These are phyloP conservation scores for Squalus acanthias DNA, from an alignment of 2,797 vertebrate genomes.

Conservation along the genomic window DNA sequence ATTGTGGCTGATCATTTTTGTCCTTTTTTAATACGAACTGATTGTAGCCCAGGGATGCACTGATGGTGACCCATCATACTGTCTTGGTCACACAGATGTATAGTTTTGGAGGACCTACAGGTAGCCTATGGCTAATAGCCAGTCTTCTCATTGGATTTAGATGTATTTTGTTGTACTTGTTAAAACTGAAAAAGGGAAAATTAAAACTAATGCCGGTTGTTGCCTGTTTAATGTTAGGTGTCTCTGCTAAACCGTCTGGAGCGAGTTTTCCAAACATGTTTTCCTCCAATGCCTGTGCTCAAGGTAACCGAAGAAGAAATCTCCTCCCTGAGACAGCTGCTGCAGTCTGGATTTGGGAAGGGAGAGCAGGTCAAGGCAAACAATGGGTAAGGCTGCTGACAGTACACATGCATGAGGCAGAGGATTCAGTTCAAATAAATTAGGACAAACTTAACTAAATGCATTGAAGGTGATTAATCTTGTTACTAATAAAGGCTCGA, in stretches of 20 bases:
- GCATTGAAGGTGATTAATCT: background rate
- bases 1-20: background rate
- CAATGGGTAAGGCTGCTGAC: conserved; percentile 55
- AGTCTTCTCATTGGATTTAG: conserved; percentile 5
- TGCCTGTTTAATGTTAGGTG: conserved; percentile 57
- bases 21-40: background rate
- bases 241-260: conserved; percentile 68
- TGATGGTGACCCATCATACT: background rate
- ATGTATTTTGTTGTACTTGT: background rate
- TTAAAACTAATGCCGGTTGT: conserved; percentile 44
- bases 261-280: conserved; percentile 73
- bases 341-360: conserved; percentile 56
- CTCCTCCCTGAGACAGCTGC: conserved; percentile 61
- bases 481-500: background rate
- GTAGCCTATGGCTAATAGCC: background rate
- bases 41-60: background rate
- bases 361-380: conserved; percentile 51
- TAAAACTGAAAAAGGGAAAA: conserved; percentile 45
- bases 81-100: no score
- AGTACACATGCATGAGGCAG: no score
- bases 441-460: background rate
- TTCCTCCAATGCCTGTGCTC: conserved; percentile 62
- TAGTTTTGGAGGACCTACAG: no score
- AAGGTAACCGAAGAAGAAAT: conserved; percentile 60
- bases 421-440: background rate